These are phyloP conservation scores for Hucho hucho DNA, from an alignment of 2,113 vertebrate species.

Conservation along the genomic window DNA sequence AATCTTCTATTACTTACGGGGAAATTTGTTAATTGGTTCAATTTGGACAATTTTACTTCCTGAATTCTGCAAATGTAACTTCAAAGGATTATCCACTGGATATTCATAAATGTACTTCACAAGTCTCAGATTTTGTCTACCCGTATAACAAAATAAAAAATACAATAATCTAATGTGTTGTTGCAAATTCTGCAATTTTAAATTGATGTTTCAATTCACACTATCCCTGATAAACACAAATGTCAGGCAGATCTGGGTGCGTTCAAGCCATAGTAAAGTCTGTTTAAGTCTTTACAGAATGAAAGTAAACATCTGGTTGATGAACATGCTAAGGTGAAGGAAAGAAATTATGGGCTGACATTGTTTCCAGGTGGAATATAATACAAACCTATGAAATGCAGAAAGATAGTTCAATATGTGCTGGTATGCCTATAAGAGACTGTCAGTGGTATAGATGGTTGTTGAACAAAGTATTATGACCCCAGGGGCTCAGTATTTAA, in stretches of 20 bases:
- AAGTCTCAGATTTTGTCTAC: not conserved
- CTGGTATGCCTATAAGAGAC: slow-evolving; percentile 29
- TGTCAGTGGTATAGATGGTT: slow-evolving; percentile 30
- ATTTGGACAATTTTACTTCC: too few species aligned
- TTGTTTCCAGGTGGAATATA: slow-evolving; percentile 33
- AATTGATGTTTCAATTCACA: slow-evolving; percentile 11
- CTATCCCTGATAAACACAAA: slow-evolving; percentile 12
- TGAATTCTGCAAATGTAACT: not conserved
- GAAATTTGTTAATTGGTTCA: too few species aligned
- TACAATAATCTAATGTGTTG: not conserved
- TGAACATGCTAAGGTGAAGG: slow-evolving; percentile 29
- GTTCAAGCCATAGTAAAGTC: slow-evolving; percentile 69
- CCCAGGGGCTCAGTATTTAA: slow-evolving; percentile 58
- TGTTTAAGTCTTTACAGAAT: slow-evolving; percentile 15
- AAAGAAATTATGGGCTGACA: not conserved
- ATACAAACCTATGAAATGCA: slow-evolving; percentile 36
- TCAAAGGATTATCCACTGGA: not conserved
- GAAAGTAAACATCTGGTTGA: slow-evolving; percentile 31
- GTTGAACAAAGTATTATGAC: slow-evolving; percentile 56
- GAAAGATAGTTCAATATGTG: slow-evolving; percentile 41
- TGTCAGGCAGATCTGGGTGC: slow-evolving; percentile 30
- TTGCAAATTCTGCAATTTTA: not conserved
- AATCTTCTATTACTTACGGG: too few species aligned
- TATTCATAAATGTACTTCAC: not conserved
- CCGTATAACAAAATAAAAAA: not conserved